phyloP scores from a whole-genome alignment of 2,113 vertebrate genomes.

The Mastomys natalensis region DNA sequence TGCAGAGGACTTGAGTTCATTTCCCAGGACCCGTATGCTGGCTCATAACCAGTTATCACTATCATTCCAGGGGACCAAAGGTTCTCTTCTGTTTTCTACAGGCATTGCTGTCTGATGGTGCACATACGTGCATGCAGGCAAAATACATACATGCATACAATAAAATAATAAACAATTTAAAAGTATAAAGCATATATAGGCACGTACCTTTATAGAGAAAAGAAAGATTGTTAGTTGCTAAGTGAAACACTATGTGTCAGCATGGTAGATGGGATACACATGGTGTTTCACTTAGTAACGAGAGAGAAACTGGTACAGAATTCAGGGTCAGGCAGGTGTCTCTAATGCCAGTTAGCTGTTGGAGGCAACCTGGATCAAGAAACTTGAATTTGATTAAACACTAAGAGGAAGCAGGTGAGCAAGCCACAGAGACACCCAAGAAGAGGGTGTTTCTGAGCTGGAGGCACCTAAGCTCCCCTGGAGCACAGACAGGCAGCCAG shows the following conservation, averaged over 20 bases:
- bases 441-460: neutral
- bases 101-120: neutral
- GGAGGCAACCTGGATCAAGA: neutral
- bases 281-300: too few species aligned
- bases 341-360: neutral
- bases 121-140: neutral
- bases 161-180: neutral
- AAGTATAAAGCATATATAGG: neutral
- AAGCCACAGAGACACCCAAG: fast-evolving
- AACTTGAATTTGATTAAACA: neutral
- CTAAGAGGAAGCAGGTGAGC: neutral
- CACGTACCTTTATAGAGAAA: neutral
- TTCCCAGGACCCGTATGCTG: neutral
- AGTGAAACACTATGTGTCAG: neutral
- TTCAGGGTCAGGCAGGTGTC: neutral
- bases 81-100: neutral
- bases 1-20: neutral
- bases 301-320: neutral
- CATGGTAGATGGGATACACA: too few species aligned
- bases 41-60: too few species aligned
- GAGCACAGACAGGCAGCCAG: neutral
- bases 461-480: neutral
- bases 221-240: neutral
- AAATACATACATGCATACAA: neutral
- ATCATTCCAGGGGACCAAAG: neutral